Evolutionary conservation across 2,888 invertebrate species (phyloP).

Genomic region (Stenichneumon culpator): DNA sequence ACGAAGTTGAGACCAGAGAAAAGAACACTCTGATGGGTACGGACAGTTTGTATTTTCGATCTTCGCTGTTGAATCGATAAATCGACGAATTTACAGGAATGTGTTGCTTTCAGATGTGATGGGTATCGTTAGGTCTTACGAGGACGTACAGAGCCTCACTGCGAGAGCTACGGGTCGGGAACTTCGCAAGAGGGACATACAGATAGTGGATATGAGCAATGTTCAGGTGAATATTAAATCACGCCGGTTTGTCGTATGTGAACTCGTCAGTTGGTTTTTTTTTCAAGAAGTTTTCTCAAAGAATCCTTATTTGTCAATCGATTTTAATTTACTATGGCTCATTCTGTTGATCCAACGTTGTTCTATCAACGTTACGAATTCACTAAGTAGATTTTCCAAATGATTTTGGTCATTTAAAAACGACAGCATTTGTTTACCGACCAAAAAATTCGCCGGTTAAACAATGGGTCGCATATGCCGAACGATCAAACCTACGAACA

Average conservation of each 20-base stretch:
- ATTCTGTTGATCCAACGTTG: too few species aligned
- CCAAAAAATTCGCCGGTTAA: too few species aligned
- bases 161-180: conserved; percentile 92
- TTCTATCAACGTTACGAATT: too few species aligned
- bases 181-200: conserved; percentile 95
- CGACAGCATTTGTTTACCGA: too few species aligned
- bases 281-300: not conserved
- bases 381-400: too few species aligned
- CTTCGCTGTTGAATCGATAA: not conserved
- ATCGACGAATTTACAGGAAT: conserved; percentile 1
- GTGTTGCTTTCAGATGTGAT: conserved; percentile 90
- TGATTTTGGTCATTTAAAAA: too few species aligned
- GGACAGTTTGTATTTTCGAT: conserved; percentile 67
- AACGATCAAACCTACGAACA: too few species aligned
- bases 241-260: not conserved
- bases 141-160: conserved; percentile 91
- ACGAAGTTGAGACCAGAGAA: conserved; percentile 89
- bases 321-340: too few species aligned
- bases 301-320: too few species aligned
- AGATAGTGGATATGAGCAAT: conserved; percentile 94
- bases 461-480: too few species aligned
- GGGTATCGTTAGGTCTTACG: conserved; percentile 92
- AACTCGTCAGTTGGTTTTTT: not conserved
- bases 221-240: conserved; percentile 87
- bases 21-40: conserved; percentile 91